Evolutionary conservation across 2,113 vertebrate species (phyloP).

Genomic region (Oncorhynchus nerka): DNA sequence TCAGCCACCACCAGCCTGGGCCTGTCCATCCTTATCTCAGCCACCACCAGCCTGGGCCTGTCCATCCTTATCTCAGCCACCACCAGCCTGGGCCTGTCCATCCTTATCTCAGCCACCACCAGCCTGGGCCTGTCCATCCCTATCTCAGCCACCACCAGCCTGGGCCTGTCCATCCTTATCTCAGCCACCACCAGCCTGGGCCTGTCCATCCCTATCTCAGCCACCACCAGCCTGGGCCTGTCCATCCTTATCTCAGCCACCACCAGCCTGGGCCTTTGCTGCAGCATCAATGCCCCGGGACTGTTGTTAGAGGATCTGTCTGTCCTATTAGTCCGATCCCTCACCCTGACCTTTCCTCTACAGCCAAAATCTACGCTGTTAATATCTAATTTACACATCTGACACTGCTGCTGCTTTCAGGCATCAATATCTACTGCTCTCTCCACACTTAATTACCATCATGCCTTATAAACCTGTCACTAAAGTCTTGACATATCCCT

Average conservation of each 20-base stretch:
- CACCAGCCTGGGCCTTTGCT: background rate
- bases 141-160: too few species aligned
- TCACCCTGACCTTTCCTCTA: constrained; percentile 50
- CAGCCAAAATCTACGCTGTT: background rate
- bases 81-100: background rate
- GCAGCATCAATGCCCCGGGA: background rate
- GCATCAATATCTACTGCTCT: background rate
- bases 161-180: too few species aligned
- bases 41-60: too few species aligned
- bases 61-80: background rate
- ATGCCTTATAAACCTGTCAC: constrained; percentile 44
- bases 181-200: too few species aligned
- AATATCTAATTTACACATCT: too few species aligned
- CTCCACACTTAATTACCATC: background rate
- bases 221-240: too few species aligned
- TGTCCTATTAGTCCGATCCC: constrained; percentile 13
- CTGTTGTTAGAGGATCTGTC: background rate
- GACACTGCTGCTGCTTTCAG: background rate
- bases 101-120: too few species aligned
- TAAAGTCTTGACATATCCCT: constrained; percentile 5
- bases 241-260: background rate
- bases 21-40: background rate
- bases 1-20: background rate
- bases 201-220: background rate
- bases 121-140: too few species aligned